Base-by-base conservation (phyloP, 2,797 vertebrate genomes). In the Leptodactylus fallax region DNA sequence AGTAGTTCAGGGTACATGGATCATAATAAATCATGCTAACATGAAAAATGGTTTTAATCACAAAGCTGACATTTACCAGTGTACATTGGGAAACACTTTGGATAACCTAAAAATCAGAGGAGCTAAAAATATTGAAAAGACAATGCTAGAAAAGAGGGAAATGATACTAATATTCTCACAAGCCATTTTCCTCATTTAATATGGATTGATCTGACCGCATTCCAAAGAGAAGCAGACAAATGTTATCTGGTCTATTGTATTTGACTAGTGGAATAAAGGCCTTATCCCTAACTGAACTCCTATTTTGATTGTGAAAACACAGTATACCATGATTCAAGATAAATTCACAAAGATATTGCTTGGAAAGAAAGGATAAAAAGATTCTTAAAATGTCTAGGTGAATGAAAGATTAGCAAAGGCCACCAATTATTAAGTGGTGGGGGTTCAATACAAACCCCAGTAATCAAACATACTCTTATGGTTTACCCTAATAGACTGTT, bases 11-110 rank as follows among this genome's bases (percentile, higher is more conserved):
- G 53, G 86, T 61, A 67, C 71, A 83, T 55, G 61, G 81, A 47
- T 78, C 60, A 79, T 19, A 65, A 87, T 87, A 83, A 77, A 83
- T 78, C 86, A 87, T 82, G 49, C 72, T 67, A 67, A 69, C 49
- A 83, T 87, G 80, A 87, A 83, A 83, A 87, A 87, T 87, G 60
- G 25, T 63, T 87, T 87, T 87, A 87, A 87, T 83, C 86, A 83
- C 47, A 78, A 71, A 83, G 58, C 51, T 87, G 86, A 87, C 86
- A 83, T 87, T 87, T 78, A 79, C 80, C 61, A 21, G 8, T 67
- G 72, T 83, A 77, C 81, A 69, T 69, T 55, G 9, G 86, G 81
- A 78, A 27, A 83, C 60, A 79, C 51, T 78, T 65, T 71, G 77
- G 86, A n/a, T 60, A 87, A 60, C 85, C 53, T 60, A 51, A 53